Evolutionary conservation across 2,888 invertebrate species (phyloP).

Genomic region (Adineta ricciae): DNA sequence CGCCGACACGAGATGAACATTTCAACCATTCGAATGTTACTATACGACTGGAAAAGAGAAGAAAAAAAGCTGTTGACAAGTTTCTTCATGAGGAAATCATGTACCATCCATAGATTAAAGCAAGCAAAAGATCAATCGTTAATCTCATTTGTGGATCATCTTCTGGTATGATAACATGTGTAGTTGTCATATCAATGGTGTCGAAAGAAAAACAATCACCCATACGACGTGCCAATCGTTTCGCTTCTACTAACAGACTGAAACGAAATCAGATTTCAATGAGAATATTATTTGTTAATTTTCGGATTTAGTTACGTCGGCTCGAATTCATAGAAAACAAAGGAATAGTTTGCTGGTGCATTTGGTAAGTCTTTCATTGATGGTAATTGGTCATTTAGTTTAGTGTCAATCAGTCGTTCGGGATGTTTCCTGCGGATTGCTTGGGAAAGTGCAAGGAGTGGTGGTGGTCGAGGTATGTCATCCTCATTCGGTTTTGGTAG

Average conservation of each 20-base stretch:
- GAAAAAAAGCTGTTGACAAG: background rate
- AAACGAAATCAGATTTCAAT: background rate
- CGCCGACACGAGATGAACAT: background rate
- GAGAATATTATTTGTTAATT: no score
- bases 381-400: background rate
- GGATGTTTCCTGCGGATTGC: background rate
- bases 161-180: background rate
- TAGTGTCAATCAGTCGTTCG: background rate
- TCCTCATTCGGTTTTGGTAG: background rate
- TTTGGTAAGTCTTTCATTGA: background rate
- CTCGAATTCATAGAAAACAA: background rate
- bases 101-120: background rate
- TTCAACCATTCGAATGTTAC: constrained; percentile 5
- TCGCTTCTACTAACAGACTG: background rate
- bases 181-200: background rate
- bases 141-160: background rate
- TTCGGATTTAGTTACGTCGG: background rate
- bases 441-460: background rate
- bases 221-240: background rate
- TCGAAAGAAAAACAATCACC: constrained; percentile 3
- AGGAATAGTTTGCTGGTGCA: constrained; percentile 1
- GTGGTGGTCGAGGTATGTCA: background rate
- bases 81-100: background rate
- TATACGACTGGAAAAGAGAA: background rate
- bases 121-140: background rate